Percentiles rank a stretch among this genome's conserved stretches.
Evolutionary conservation across 2,888 invertebrate genomes (phyloP).

Genomic region (Eilema griseolum): DNA sequence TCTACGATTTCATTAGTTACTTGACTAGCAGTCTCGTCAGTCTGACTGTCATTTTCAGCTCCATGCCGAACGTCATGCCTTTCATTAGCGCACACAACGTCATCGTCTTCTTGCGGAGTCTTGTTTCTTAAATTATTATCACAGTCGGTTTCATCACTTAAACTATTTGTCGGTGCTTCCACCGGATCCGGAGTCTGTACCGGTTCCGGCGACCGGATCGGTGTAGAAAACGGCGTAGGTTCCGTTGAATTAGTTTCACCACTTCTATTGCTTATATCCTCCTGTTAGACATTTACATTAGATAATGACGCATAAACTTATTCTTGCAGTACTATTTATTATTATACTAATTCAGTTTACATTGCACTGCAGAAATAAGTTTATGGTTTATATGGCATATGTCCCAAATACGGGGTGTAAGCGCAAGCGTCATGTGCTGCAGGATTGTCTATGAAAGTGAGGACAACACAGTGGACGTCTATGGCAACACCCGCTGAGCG

Average conservation of each 20-base stretch:
- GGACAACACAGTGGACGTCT: slow-evolving; percentile 76
- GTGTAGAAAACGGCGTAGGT: slow-evolving; percentile 76
- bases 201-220: slow-evolving; percentile 71
- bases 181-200: slow-evolving; percentile 31
- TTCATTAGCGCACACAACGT: slow-evolving; percentile 81
- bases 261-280: slow-evolving; percentile 80
- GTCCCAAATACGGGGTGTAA: slow-evolving; percentile 47
- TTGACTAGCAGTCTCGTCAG: slow-evolving; percentile 69
- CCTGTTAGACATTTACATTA: slow-evolving; percentile 79
- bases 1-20: slow-evolving; percentile 32
- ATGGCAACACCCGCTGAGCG: slow-evolving; percentile 59
- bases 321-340: slow-evolving; percentile 53
- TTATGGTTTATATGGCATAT: slow-evolving; percentile 48
- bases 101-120: slow-evolving; percentile 75
- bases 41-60: slow-evolving; percentile 71
- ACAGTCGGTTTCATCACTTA: slow-evolving; percentile 82
- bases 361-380: slow-evolving; percentile 61
- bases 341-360: slow-evolving; percentile 14
- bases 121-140: slow-evolving; percentile 83
- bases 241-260: slow-evolving; percentile 74
- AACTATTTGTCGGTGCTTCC: slow-evolving; percentile 64
- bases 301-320: slow-evolving; percentile 69
- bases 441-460: slow-evolving; percentile 80
- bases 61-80: slow-evolving; percentile 41
- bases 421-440: slow-evolving; percentile 59